These are phyloP conservation scores for Lochmaea crataegi DNA, from an alignment of 2,888 invertebrate species.

Conservation along the genomic window DNA sequence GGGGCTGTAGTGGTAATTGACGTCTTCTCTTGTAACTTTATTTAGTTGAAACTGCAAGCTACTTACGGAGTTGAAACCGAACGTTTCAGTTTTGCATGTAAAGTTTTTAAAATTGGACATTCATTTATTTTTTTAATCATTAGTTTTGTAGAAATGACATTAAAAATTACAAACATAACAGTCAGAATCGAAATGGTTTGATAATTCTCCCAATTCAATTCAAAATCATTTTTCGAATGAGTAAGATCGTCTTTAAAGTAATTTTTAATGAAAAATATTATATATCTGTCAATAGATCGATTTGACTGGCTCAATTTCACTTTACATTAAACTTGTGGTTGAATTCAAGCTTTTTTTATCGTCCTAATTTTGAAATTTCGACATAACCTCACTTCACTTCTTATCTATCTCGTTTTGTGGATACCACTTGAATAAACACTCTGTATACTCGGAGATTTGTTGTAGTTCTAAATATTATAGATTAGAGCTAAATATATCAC, in stretches of 20 bases:
- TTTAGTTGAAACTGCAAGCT: slow-evolving; percentile 3
- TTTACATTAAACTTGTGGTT: not conserved
- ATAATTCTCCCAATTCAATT: too few species aligned
- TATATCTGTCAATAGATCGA: too few species aligned
- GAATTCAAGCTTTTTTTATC: not conserved
- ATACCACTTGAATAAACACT: too few species aligned
- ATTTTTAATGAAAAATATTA: too few species aligned
- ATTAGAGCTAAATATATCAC: not conserved
- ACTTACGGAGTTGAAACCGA: not conserved
- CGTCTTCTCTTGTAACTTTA: not conserved
- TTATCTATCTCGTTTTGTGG: not conserved
- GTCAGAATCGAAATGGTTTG: too few species aligned
- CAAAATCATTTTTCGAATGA: too few species aligned
- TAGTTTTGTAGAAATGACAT: too few species aligned
- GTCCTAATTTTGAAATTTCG: not conserved
- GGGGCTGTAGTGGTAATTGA: slow-evolving; percentile 8
- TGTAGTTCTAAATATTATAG: not conserved
- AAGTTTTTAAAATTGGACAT: not conserved
- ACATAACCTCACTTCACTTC: not conserved
- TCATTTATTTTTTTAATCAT: not conserved
- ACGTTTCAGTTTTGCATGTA: not conserved
- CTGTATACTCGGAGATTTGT: too few species aligned
- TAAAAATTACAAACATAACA: too few species aligned
- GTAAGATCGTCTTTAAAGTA: too few species aligned
- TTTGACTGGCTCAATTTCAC: too few species aligned